These are phyloP conservation scores for Antheraea yamamai DNA, from an alignment of 2,888 invertebrate genomes.

Conservation along the genomic window DNA sequence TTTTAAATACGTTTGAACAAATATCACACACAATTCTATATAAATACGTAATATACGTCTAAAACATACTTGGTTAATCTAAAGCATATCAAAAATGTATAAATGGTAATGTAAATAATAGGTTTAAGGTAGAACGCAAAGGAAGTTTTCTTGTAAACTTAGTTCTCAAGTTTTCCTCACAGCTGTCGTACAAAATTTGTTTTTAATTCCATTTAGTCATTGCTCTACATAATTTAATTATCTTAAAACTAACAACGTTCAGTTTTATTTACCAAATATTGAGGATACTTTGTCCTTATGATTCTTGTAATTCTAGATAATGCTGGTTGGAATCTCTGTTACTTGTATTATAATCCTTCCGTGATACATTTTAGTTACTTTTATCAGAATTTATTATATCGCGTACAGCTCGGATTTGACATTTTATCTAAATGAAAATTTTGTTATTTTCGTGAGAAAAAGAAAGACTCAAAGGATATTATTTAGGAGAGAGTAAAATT, in stretches of 20 bases:
- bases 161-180: constrained; percentile 23
- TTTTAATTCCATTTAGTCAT: constrained; percentile 27
- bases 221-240: constrained; percentile 23
- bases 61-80: constrained; percentile 43
- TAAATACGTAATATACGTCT: not conserved
- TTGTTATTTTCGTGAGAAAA: not conserved
- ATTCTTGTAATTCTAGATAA: not conserved
- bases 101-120: constrained; percentile 35
- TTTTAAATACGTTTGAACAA: not conserved
- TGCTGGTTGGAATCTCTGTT: not conserved
- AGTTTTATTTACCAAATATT: not conserved
- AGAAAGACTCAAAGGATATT: not conserved
- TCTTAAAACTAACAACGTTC: constrained; percentile 2
- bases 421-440: too few relatives aligned
- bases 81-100: constrained; percentile 70
- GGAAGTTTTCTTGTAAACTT: constrained; percentile 25
- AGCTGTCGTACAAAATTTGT: constrained; percentile 23
- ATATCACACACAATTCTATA: not conserved
- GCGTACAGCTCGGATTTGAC: too few relatives aligned
- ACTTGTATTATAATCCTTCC: too few relatives aligned
- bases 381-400: too few relatives aligned
- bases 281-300: not conserved
- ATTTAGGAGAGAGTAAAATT: not conserved
- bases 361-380: too few relatives aligned
- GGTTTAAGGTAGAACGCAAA: constrained; percentile 29